Conservation (phyloP, 37 sponge, comb jelly and placozoan genomes). For the Sycon ciliatum region DNA sequence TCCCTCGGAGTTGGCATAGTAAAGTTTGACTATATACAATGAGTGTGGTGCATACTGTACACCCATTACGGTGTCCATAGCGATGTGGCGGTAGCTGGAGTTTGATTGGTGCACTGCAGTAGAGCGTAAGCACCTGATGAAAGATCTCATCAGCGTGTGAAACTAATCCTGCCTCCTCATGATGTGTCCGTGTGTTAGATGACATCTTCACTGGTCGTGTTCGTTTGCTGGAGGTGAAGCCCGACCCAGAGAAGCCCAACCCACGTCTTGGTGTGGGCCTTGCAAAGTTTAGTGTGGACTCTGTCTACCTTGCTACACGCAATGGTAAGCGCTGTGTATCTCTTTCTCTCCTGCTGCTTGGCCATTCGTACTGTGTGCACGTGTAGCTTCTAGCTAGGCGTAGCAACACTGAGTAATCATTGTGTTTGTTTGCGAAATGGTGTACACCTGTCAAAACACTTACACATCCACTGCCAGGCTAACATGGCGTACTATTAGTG, state of each 20-base stretch:
- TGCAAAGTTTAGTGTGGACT: constrained; percentile 62
- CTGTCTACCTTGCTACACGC: constrained; percentile 65
- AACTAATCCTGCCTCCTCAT: too few species aligned
- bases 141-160: too few species aligned
- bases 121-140: too few species aligned
- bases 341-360: not conserved
- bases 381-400: not conserved
- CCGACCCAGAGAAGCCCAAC: constrained; percentile 81
- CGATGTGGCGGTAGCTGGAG: too few species aligned
- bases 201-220: constrained; percentile 21
- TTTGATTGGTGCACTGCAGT: too few species aligned
- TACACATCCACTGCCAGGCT: too few species aligned
- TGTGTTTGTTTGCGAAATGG: too few species aligned
- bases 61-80: not conserved
- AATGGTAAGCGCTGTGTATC: constrained; percentile 35
- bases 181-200: not conserved
- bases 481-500: too few species aligned
- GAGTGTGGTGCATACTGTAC: constrained; percentile 50
- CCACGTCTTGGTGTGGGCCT: constrained; percentile 72
- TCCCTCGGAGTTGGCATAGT: constrained; percentile 16
- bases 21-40: constrained; percentile 38
- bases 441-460: too few species aligned
- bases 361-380: not conserved
- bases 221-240: constrained; percentile 44
- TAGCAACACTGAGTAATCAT: not conserved